Base-by-base conservation (phyloP, 2,888 invertebrate genomes). In the Steinernema hermaphroditum region DNA sequence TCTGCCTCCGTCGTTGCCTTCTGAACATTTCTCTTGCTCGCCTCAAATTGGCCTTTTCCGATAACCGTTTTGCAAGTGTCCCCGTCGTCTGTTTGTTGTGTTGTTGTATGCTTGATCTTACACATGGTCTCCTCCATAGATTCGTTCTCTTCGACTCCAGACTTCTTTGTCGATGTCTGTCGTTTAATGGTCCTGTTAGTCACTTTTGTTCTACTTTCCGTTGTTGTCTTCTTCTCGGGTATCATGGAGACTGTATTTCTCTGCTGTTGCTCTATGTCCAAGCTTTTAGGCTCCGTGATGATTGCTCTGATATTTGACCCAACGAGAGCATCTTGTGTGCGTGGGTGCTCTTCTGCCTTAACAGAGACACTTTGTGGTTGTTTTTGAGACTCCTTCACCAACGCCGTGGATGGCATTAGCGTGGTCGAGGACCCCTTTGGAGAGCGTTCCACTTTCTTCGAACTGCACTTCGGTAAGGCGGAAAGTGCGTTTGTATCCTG, bases 161-260 rank as follows among this genome's bases (percentile, higher is more conserved):
- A 24, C 62, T 69, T 69, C 34, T 46, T 69, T 32, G 49, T 69
- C 27, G 62, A 69, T 8, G 57, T 49, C 68, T 76, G 49, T 44
- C 76, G 69, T 49, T 74, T 78, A 6, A 74, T 57, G 22, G 50
- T 75, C 49, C 34, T 73, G 46, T 62, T 71, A 37, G 54, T 74
- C 50, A 74, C 69, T 54, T 69, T 73, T 37, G 78, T 74, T 57
- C 73, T 75, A 49, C 76, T 74, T 43, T 77, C 77, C 19, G 34
- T 72, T 16, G 77, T 79, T 24, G 54, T 69, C 46, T 77, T 77
- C 68, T 71, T 43, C 41, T 78, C 78, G 27, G 79, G 34, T 27
- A 41, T 74, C 44, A 72, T 49, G 14, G 74, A 29, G 41, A 77
- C 49, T n/a, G 49, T 41, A 29, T 74, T 74, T 32, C 29, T 71